Conservation (phyloP, 2,113 vertebrate genomes). For the Zootoca vivipara region DNA sequence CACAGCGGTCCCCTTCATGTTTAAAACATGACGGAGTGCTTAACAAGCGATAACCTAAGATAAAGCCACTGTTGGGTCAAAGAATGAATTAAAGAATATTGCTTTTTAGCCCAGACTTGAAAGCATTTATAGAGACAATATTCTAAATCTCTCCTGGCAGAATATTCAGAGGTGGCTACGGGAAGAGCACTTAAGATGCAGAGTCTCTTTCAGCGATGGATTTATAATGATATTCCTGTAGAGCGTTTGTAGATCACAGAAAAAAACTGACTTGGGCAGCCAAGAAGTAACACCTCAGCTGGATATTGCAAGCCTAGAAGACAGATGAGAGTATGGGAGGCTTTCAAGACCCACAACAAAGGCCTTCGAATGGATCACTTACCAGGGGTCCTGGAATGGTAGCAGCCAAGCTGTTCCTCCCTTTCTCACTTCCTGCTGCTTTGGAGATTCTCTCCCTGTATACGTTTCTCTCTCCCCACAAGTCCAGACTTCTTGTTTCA, state of each 20-base stretch:
- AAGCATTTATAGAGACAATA: conserved; percentile 66
- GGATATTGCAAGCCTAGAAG: conserved; percentile 32
- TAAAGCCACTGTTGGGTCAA: conserved; percentile 70
- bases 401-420: background rate
- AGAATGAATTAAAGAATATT: conserved; percentile 72
- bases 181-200: conserved; percentile 67
- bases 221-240: conserved; percentile 65
- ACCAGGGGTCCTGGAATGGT: background rate
- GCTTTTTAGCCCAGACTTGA: conserved; percentile 72
- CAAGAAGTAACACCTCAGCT: conserved; percentile 54
- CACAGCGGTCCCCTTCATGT: conserved; percentile 59
- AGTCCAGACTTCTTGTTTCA: background rate
- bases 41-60: conserved; percentile 73
- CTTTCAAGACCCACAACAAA: conserved; percentile 32
- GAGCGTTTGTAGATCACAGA: conserved; percentile 61
- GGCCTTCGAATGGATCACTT: conserved; percentile 18
- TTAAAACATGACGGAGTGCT: conserved; percentile 69
- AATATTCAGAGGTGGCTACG: conserved; percentile 64
- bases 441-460: background rate
- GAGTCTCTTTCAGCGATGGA: conserved; percentile 58
- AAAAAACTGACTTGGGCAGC: conserved; percentile 56
- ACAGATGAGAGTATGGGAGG: conserved; percentile 43
- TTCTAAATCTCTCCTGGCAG: conserved; percentile 70
- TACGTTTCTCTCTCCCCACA: background rate
- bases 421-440: background rate